A percentile compares a stretch with the other conserved stretches of the same genome.
These are phyloP conservation scores for Cantharis nigra DNA, from an alignment of 2,888 invertebrate species.

Conservation along the genomic window DNA sequence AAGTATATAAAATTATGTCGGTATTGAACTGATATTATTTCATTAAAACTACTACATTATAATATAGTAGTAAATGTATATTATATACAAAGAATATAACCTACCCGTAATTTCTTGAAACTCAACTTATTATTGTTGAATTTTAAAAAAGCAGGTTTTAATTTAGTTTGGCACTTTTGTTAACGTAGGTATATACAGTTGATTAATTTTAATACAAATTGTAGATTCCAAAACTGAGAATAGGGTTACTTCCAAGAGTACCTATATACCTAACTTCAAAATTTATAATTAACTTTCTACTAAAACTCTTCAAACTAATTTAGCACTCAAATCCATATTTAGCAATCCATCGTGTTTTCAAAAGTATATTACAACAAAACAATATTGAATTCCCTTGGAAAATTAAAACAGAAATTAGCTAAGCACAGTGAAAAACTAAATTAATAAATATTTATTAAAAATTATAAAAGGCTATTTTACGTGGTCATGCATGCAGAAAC, in stretches of 20 bases:
- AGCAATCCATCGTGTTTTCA: neutral
- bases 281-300: neutral
- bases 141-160: neutral
- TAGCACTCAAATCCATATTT: constrained; percentile 1
- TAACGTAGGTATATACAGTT: neutral
- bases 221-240: neutral
- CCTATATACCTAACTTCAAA: neutral
- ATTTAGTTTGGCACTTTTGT: neutral
- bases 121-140: too few relatives aligned
- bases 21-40: too few relatives aligned
- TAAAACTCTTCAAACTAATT: neutral
- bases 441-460: neutral
- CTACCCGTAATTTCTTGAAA: too few relatives aligned
- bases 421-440: neutral
- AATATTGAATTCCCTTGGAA: neutral
- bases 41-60: too few relatives aligned
- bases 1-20: too few relatives aligned
- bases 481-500: neutral
- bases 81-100: too few relatives aligned
- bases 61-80: too few relatives aligned
- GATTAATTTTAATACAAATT: neutral
- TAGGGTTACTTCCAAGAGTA: neutral
- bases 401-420: neutral
- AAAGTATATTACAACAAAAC: neutral
- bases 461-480: neutral